A percentile compares a stretch with the other conserved stretches of the same genome.
phyloP scores from a whole-genome alignment of 2,113 vertebrate species.

The Protobothrops mucrosquamatus region DNA sequence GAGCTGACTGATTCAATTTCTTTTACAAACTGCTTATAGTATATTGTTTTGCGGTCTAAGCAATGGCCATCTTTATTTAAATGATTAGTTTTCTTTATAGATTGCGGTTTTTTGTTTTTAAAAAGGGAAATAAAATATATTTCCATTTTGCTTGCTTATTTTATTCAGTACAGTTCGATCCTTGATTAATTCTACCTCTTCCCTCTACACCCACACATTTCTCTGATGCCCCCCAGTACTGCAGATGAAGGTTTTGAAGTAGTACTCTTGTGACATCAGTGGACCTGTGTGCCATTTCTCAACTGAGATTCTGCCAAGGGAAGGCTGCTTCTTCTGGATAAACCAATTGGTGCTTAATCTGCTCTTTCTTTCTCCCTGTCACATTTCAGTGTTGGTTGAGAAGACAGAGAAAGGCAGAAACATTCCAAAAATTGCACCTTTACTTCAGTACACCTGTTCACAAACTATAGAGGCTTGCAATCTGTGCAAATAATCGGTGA shows the following conservation, averaged over 20 bases:
- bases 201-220: background rate
- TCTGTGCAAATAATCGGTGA: background rate
- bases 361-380: background rate
- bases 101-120: background rate
- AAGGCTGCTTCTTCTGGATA: background rate
- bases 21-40: conserved; percentile 25
- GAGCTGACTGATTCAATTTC: background rate
- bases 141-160: background rate
- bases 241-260: background rate
- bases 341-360: background rate
- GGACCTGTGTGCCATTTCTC: background rate
- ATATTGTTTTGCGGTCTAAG: conserved; percentile 25
- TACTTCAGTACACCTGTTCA: background rate
- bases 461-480: background rate
- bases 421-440: background rate
- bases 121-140: conserved; percentile 36
- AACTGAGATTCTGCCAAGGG: background rate
- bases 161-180: background rate
- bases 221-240: background rate
- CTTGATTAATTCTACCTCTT: background rate
- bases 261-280: background rate
- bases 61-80: conserved; percentile 45
- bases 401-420: background rate
- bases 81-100: conserved; percentile 35
- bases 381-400: background rate